phyloP scores from a whole-genome alignment of 2,797 vertebrate species.

The Schizopygopsis malacanthus region DNA sequence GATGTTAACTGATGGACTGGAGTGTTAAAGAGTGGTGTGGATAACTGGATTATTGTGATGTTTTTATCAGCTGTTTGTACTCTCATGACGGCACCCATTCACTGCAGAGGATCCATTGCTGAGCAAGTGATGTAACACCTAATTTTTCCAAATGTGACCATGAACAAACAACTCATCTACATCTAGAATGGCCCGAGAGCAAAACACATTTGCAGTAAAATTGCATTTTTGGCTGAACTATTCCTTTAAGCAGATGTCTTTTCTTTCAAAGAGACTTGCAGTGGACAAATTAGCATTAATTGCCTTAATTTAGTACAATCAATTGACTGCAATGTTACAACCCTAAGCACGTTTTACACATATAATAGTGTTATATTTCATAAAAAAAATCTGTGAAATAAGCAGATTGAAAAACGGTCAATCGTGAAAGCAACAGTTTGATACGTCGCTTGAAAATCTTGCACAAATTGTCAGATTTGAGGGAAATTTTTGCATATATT shows the following conservation, averaged over 20 bases:
- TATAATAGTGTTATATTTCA: background rate
- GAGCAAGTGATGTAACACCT: background rate
- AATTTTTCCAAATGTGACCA: background rate
- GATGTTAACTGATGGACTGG: background rate
- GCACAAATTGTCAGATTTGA: background rate
- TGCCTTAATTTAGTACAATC: background rate
- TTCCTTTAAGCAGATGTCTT: background rate
- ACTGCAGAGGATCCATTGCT: background rate
- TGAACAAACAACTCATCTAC: background rate
- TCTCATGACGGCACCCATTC: background rate
- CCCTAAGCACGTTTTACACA: background rate
- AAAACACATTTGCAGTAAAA: background rate
- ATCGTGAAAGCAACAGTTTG: background rate
- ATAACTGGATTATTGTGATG: background rate
- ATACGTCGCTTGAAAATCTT: background rate
- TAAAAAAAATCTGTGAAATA: background rate
- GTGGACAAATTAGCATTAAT: background rate
- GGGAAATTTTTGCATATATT: background rate
- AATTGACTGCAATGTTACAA: background rate
- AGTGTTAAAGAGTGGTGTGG: background rate
- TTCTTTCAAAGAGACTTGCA: background rate
- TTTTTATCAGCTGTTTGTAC: background rate
- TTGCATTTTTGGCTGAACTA: background rate
- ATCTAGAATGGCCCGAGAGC: background rate
- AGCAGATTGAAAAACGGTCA: too few relatives aligned